Evolutionary conservation across 2,888 invertebrate genomes (phyloP).

Genomic region (Drosophila aldrichi): DNA sequence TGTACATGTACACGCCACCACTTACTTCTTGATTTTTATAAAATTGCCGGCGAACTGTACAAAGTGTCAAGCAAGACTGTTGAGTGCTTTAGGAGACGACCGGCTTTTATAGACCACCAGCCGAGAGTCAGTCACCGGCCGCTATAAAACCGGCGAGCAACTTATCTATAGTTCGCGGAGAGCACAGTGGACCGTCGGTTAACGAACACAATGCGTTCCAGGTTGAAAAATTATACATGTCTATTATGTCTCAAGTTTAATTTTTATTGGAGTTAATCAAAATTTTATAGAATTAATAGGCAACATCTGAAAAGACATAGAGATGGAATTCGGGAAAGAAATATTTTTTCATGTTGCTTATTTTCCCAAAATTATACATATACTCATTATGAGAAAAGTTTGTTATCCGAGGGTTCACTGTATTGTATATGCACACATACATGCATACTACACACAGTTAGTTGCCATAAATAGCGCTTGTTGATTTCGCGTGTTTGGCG

Average conservation of each 20-base stretch:
- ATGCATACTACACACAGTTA: background rate
- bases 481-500: constrained; percentile 46
- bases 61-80: constrained; percentile 61
- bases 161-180: constrained; percentile 7
- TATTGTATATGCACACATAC: background rate
- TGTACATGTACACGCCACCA: constrained; percentile 9
- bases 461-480: constrained; percentile 32
- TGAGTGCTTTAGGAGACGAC: constrained; percentile 33
- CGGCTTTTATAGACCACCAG: constrained; percentile 59
- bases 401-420: too few species aligned
- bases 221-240: too few species aligned
- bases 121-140: constrained; percentile 19
- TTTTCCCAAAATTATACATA: too few species aligned
- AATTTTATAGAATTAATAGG: too few species aligned
- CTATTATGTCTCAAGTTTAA: too few species aligned
- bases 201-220: too few species aligned
- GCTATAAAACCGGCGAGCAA: constrained; percentile 41
- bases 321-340: too few species aligned
- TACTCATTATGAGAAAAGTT: too few species aligned
- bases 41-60: constrained; percentile 63
- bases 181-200: constrained; percentile 3
- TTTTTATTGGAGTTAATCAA: too few species aligned
- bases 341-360: too few species aligned
- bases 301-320: too few species aligned
- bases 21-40: constrained; percentile 60